A percentile compares a stretch with the other conserved stretches of the same genome.
Evolutionary conservation across 2,888 invertebrate genomes (phyloP).

Genomic region (Epirrita christyi): DNA sequence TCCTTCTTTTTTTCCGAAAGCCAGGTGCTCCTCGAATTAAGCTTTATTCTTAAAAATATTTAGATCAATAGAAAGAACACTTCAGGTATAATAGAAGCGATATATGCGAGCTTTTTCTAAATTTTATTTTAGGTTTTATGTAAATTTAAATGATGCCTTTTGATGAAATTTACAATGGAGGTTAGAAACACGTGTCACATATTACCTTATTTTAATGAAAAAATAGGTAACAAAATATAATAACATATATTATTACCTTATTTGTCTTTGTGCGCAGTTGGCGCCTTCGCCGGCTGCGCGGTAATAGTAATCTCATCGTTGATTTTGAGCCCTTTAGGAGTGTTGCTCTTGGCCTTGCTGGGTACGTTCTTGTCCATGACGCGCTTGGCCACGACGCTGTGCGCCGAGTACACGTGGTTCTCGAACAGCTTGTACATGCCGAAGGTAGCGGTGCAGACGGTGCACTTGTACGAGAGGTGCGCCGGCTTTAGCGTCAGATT

Average conservation of each 20-base stretch:
- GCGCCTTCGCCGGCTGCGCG: constrained; percentile 88
- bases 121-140: too few relatives aligned
- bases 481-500: constrained; percentile 96
- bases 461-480: constrained; percentile 97
- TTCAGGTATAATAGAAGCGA: too few relatives aligned
- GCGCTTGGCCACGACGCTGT: constrained; percentile 94
- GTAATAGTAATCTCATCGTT: constrained; percentile 96
- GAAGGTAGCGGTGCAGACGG: constrained; percentile 97
- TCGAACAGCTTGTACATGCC: constrained; percentile 98
- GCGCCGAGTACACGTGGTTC: constrained; percentile 96
- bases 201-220: background rate
- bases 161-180: too few relatives aligned
- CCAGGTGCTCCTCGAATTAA: too few relatives aligned
- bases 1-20: too few relatives aligned
- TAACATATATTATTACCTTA: constrained; percentile 61
- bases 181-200: too few relatives aligned
- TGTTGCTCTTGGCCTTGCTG: constrained; percentile 50
- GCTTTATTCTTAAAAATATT: too few relatives aligned
- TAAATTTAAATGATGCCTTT: too few relatives aligned
- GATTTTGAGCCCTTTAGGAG: constrained; percentile 90
- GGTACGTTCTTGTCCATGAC: constrained; percentile 70
- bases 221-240: background rate
- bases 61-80: too few relatives aligned
- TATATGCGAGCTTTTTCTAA: too few relatives aligned
- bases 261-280: constrained; percentile 50